Conservation (phyloP, 2,888 invertebrate genomes). For the Scaptomyza tumidula region DNA sequence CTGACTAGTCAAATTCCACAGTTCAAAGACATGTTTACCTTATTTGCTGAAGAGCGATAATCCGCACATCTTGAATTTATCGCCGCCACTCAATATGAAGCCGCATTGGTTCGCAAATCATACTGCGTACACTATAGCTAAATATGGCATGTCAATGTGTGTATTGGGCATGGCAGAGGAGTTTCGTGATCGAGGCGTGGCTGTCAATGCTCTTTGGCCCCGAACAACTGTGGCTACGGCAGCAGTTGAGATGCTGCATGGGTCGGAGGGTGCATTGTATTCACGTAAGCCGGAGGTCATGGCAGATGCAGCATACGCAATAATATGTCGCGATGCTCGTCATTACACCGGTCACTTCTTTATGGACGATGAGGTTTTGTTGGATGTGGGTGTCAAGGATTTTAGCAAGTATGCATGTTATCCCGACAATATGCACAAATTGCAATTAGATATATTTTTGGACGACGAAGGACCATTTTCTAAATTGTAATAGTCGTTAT, state of each 20-base stretch:
- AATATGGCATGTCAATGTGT: conserved; percentile 99
- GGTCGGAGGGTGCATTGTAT: conserved; percentile 80
- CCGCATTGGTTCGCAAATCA: conserved; percentile 95
- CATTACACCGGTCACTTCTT: conserved; percentile 94
- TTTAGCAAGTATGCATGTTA: conserved; percentile 93
- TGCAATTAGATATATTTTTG: conserved; percentile 95
- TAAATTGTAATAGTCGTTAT: conserved; percentile 53
- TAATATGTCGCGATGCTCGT: conserved; percentile 88
- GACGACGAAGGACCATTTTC: conserved; percentile 80
- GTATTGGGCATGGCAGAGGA: conserved; percentile 99
- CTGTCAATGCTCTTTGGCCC: conserved; percentile 98
- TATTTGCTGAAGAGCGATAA: conserved; percentile 93
- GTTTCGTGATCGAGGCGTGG: conserved; percentile 91
- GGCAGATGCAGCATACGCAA: conserved; percentile 83
- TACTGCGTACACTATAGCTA: conserved; percentile 98
- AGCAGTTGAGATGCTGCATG: conserved; percentile 93
- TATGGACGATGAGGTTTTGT: conserved; percentile 95
- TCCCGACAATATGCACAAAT: conserved; percentile 88
- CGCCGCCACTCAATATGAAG: conserved; percentile 96
- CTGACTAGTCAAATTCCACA: conserved; percentile 82
- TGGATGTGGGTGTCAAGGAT: conserved; percentile 91
- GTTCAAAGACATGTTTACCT: conserved; percentile 95
- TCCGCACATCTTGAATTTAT: conserved; percentile 97
- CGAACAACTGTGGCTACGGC: conserved; percentile 96
- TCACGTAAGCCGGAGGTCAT: conserved; percentile 83